These are phyloP conservation scores for Homarus americanus DNA, from an alignment of 1,140 invertebrate genomes.

Conservation along the genomic window DNA sequence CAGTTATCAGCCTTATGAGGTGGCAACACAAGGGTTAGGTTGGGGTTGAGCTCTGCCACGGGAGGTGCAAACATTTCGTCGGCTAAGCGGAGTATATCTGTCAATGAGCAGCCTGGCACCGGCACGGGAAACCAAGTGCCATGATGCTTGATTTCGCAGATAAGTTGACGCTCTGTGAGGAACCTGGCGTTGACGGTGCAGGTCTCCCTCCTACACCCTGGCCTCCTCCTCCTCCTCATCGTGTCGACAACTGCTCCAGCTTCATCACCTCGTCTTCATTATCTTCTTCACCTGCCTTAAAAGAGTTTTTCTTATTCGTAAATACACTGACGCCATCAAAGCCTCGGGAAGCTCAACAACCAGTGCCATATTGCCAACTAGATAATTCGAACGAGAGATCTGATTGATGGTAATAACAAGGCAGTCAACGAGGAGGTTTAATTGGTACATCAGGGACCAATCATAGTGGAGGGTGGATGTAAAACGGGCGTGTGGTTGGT, in stretches of 20 bases:
- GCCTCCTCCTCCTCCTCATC: no score
- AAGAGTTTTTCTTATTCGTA: no score
- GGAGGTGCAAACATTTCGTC: constrained; percentile 68
- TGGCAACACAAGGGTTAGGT: constrained; percentile 41
- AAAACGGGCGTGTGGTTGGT: no score
- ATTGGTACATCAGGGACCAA: constrained; percentile 34
- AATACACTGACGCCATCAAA: no score
- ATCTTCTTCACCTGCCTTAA: no score
- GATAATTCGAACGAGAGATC: no score
- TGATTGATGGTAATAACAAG: not conserved
- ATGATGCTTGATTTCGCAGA: constrained; percentile 68
- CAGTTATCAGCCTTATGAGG: constrained; percentile 57
- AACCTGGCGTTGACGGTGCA: no score
- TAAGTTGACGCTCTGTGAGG: constrained; percentile 47
- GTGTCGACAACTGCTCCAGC: no score
- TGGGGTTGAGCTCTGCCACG: constrained; percentile 8
- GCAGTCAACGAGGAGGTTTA: not conserved
- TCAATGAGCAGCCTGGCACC: constrained; percentile 66
- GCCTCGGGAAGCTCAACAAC: no score
- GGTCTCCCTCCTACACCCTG: no score
- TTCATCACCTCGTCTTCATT: no score
- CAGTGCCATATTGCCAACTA: no score
- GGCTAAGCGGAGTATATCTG: constrained; percentile 68
- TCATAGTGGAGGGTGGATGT: constrained; percentile 4
- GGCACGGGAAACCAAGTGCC: constrained; percentile 67